phyloP scores from a whole-genome alignment of 2,113 vertebrate species.

The Tinamus guttatus region DNA sequence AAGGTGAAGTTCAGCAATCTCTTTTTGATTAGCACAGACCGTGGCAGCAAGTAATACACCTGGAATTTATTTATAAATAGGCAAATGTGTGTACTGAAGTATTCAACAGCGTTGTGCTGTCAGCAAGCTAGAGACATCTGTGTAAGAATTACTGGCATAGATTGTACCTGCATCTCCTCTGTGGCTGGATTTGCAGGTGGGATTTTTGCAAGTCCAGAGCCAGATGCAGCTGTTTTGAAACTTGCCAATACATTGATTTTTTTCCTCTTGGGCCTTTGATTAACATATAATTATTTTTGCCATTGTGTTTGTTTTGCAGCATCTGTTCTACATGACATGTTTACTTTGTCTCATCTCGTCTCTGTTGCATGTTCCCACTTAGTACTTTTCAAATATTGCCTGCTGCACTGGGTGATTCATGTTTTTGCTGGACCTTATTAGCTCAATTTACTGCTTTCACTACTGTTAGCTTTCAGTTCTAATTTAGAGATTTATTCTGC shows the following conservation, averaged over 20 bases:
- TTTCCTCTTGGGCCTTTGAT: not conserved
- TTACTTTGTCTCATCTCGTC: slow-evolving; percentile 27
- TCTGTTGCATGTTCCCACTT: not conserved
- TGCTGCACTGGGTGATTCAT: not conserved
- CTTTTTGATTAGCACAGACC: not conserved
- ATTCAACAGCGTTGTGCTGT: not conserved
- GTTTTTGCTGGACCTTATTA: slow-evolving; percentile 40
- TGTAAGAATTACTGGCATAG: not conserved
- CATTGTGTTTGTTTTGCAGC: slow-evolving; percentile 17
- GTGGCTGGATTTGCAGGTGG: not conserved
- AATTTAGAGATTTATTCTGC: slow-evolving; percentile 27
- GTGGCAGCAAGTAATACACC: not conserved
- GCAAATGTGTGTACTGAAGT: not conserved
- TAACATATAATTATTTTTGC: slow-evolving; percentile 16
- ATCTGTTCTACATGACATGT: slow-evolving; percentile 21
- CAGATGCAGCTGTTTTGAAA: slow-evolving; percentile 12
- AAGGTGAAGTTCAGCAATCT: not conserved
- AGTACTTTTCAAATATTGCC: slow-evolving; percentile 20
- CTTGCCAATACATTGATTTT: slow-evolving; percentile 14
- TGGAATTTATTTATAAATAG: not conserved
- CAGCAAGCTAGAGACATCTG: not conserved
- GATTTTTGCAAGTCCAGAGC: not conserved
- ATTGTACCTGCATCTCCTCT: not conserved
- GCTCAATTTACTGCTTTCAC: slow-evolving; percentile 2
- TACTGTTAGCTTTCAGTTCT: slow-evolving; percentile 23